Evolutionary conservation across 92 coral and sea anemone genomes (phyloP).

Genomic region (Nematostella vectensis): DNA sequence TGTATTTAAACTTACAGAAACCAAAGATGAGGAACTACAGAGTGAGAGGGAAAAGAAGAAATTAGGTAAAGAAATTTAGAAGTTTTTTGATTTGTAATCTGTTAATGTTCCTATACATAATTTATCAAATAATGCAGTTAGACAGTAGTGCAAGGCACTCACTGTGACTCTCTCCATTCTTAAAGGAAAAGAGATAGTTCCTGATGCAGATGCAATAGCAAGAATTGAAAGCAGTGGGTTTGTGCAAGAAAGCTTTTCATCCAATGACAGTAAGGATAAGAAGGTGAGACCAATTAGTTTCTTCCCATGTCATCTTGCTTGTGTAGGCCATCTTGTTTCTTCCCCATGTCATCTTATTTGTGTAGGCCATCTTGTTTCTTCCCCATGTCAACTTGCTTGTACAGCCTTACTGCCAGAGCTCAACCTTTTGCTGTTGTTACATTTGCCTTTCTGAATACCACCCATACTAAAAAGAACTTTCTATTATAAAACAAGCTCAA

Average conservation of each 20-base stretch:
- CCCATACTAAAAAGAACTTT: too few relatives aligned
- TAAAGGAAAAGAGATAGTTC: conserved; percentile 49
- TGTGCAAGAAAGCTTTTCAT: conserved; percentile 75
- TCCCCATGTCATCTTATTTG: too few relatives aligned
- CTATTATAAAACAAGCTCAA: too few relatives aligned
- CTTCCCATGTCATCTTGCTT: too few relatives aligned
- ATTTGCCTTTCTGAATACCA: too few relatives aligned
- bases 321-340: too few relatives aligned
- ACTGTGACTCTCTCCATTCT: neutral
- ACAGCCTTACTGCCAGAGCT: too few relatives aligned
- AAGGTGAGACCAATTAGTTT: conserved; percentile 9
- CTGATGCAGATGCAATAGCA: conserved; percentile 72
- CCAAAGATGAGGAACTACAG: conserved; percentile 63
- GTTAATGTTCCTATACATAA: neutral
- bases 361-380: too few relatives aligned
- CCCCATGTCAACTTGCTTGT: too few relatives aligned
- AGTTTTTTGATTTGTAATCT: neutral
- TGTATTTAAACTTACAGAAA: conserved; percentile 27
- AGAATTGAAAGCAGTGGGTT: conserved; percentile 83
- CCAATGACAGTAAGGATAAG: conserved; percentile 31
- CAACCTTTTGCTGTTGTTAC: too few relatives aligned
- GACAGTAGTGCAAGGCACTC: too few relatives aligned
- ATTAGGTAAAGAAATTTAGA: conserved; percentile 18
- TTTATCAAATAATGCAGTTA: neutral
- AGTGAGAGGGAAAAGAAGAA: conserved; percentile 47